phyloP scores from a whole-genome alignment of 2,797 vertebrate species.

The Pangasius krempfi region DNA sequence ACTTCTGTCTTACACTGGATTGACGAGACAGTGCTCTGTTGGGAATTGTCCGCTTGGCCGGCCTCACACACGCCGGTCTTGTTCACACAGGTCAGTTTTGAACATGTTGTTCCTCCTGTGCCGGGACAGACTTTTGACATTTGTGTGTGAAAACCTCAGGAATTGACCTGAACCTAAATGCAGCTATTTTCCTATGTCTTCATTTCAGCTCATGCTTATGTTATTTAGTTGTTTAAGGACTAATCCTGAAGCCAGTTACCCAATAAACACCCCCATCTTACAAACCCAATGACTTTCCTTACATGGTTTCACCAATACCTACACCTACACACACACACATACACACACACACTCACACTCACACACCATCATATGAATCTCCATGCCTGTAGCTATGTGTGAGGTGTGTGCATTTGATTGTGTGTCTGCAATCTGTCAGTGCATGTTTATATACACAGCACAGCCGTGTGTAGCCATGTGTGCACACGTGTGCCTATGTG shows the following conservation, averaged over 20 bases:
- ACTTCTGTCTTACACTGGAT: conserved; percentile 8
- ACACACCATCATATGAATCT: conserved; percentile 33
- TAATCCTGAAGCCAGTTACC: conserved; percentile 52
- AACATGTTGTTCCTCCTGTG: conserved; percentile 34
- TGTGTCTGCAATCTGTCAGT: conserved; percentile 57
- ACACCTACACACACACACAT: conserved; percentile 13
- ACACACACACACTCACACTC: not conserved
- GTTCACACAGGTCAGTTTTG: conserved; percentile 50
- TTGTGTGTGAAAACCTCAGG: conserved; percentile 70
- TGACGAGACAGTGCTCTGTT: conserved; percentile 22
- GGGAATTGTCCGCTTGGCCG: conserved; percentile 39
- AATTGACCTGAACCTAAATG: not conserved
- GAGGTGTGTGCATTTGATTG: conserved; percentile 56
- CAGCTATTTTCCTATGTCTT: not conserved
- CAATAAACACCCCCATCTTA: not conserved
- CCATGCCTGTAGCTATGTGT: conserved; percentile 49
- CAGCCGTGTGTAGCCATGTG: conserved; percentile 64
- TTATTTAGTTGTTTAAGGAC: conserved; percentile 32
- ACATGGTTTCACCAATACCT: not conserved
- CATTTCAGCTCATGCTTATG: not conserved
- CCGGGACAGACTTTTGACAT: conserved; percentile 37
- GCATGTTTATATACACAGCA: conserved; percentile 57
- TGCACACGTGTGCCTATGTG: conserved; percentile 62
- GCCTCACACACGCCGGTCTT: conserved; percentile 32
- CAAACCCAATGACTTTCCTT: not conserved